These are phyloP conservation scores for Acleris laterana DNA, from an alignment of 2,888 invertebrate genomes.

Conservation along the genomic window DNA sequence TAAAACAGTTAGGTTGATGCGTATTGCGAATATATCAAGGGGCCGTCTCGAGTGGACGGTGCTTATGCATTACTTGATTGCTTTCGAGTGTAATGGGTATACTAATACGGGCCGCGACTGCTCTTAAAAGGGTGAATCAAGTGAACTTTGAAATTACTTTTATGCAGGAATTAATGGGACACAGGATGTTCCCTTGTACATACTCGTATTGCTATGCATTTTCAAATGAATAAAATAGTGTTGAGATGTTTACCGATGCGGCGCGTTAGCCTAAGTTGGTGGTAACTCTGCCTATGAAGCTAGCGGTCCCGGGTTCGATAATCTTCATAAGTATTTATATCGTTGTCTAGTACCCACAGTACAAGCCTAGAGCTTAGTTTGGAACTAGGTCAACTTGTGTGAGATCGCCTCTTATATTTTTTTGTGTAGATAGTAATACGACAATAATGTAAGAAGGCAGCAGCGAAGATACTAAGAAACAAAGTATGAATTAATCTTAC, in stretches of 20 bases:
- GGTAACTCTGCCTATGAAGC: no score
- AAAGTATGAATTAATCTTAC: not conserved
- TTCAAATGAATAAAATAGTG: not conserved
- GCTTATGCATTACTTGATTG: slow-evolving; percentile 54
- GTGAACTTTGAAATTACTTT: not conserved
- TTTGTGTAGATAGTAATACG: no score
- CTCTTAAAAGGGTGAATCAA: slow-evolving; percentile 23
- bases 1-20: slow-evolving; percentile 71
- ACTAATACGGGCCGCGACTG: not conserved
- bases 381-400: no score
- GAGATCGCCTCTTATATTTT: not conserved
- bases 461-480: no score
- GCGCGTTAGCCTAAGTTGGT: not conserved
- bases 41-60: slow-evolving; percentile 39
- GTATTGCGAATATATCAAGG: slow-evolving; percentile 39
- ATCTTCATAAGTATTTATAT: no score
- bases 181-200: not conserved
- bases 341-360: no score
- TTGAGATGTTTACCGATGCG: not conserved
- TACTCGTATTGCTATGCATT: not conserved
- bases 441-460: no score
- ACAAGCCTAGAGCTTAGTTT: no score
- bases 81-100: slow-evolving; percentile 41
- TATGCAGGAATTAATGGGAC: not conserved
- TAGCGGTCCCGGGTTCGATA: no score